These are phyloP conservation scores for Morpho helenor DNA, from an alignment of 2,888 invertebrate genomes.

Conservation along the genomic window DNA sequence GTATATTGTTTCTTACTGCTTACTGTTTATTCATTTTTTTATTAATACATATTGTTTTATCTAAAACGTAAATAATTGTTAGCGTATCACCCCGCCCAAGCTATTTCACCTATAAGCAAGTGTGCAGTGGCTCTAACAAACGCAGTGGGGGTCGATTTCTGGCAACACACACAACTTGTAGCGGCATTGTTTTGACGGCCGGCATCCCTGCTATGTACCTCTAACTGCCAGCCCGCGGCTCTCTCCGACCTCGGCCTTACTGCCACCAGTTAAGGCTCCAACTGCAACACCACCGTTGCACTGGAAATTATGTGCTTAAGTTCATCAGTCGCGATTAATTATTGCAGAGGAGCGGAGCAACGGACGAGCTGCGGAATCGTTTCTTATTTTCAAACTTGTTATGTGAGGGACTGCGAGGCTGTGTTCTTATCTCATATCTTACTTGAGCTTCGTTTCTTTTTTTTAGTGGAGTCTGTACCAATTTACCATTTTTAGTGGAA, in stretches of 20 bases:
- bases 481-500: too few species aligned
- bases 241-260: too few species aligned
- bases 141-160: constrained; percentile 24
- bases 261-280: too few species aligned
- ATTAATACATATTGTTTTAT: too few species aligned
- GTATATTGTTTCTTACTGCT: too few species aligned
- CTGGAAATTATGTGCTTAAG: constrained; percentile 3
- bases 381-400: constrained; percentile 11
- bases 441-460: background rate
- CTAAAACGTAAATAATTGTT: too few species aligned
- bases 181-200: constrained; percentile 27
- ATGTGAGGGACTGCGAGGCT: constrained; percentile 1
- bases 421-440: background rate
- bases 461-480: too few species aligned
- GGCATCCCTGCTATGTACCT: constrained; percentile 20
- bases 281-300: too few species aligned
- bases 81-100: too few species aligned
- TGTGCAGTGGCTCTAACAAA: constrained; percentile 10
- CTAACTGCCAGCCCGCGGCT: background rate
- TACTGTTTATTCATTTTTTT: too few species aligned
- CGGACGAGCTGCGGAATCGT: constrained; percentile 11
- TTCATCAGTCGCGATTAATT: constrained; percentile 27
- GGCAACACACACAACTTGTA: constrained; percentile 20
- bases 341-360: constrained; percentile 7
- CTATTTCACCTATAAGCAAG: background rate